A percentile compares a stretch with the other conserved stretches of the same genome.
These are phyloP conservation scores for Bicyclus anynana DNA, from an alignment of 1,140 invertebrate genomes.

Conservation along the genomic window DNA sequence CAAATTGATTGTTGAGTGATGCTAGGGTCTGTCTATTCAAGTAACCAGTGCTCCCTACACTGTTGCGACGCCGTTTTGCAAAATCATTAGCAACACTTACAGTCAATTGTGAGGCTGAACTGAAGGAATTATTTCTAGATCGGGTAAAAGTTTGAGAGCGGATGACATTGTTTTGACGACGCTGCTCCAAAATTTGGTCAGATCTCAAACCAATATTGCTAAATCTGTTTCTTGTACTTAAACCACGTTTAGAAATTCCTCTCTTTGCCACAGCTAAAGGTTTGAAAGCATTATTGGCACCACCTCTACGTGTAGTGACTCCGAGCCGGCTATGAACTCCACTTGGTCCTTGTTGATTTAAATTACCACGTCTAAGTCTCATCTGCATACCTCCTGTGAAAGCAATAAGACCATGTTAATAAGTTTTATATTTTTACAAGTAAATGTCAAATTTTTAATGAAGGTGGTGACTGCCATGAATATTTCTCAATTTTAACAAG, in stretches of 20 bases:
- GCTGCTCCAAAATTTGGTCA: slow-evolving; percentile 63
- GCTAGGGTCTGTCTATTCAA: slow-evolving; percentile 59
- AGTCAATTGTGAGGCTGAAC: slow-evolving; percentile 58
- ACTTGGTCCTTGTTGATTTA: slow-evolving; percentile 39
- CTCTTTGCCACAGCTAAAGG: slow-evolving; percentile 62
- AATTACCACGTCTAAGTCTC: slow-evolving; percentile 42
- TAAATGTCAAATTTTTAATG: too few species aligned
- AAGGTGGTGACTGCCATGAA: too few species aligned
- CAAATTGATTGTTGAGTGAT: slow-evolving; percentile 58
- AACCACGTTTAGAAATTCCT: slow-evolving; percentile 63
- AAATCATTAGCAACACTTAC: slow-evolving; percentile 71
- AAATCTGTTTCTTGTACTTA: slow-evolving; percentile 54
- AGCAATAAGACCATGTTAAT: slow-evolving; percentile 4
- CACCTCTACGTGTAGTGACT: slow-evolving; percentile 42
- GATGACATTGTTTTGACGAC: slow-evolving; percentile 48
- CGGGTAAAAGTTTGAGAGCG: slow-evolving; percentile 65
- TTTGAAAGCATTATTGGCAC: slow-evolving; percentile 37
- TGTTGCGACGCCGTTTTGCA: slow-evolving; percentile 58
- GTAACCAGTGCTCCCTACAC: slow-evolving; percentile 56
- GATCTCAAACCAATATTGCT: slow-evolving; percentile 64
- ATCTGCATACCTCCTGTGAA: slow-evolving; percentile 42
- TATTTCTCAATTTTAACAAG: too few species aligned
- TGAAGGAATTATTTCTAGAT: slow-evolving; percentile 62
- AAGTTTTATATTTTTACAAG: too few species aligned
- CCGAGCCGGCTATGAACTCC: slow-evolving; percentile 62